phyloP scores from a whole-genome alignment of 1,140 invertebrate species.

The Dufourea novaeangliae region DNA sequence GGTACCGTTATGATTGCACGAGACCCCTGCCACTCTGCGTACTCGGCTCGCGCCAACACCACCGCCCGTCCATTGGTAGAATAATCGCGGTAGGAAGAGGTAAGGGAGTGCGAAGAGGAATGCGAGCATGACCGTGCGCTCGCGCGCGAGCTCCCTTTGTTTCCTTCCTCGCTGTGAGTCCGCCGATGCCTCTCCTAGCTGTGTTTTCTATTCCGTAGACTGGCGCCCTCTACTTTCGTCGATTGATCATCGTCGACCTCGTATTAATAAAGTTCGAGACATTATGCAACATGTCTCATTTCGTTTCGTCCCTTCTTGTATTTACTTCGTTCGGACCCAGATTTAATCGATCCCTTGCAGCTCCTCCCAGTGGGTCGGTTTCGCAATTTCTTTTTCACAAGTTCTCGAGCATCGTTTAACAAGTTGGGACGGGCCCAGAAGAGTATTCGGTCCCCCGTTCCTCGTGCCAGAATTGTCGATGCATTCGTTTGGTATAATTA shows the following conservation, averaged over 20 bases:
- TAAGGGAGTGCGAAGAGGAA: conserved; percentile 48
- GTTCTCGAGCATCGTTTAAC: not conserved
- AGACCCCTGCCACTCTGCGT: conserved; percentile 16
- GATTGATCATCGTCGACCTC: too few species aligned
- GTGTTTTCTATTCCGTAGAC: too few species aligned
- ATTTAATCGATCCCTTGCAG: not conserved
- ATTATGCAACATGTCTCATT: too few species aligned
- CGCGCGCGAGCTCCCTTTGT: conserved; percentile 10
- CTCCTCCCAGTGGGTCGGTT: not conserved
- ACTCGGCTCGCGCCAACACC: conserved; percentile 29
- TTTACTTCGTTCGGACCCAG: not conserved
- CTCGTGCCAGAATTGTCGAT: not conserved
- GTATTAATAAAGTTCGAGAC: too few species aligned
- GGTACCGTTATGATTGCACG: conserved; percentile 71
- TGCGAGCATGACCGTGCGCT: conserved; percentile 29
- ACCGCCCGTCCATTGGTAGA: conserved; percentile 50
- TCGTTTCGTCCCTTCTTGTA: not conserved
- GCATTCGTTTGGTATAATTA: conserved; percentile 44
- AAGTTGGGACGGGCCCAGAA: not conserved
- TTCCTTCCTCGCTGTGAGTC: not conserved
- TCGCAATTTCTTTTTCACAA: not conserved
- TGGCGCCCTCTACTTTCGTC: too few species aligned
- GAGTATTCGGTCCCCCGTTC: too few species aligned
- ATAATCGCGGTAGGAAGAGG: conserved; percentile 56
- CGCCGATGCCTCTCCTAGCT: too few species aligned